Evolutionary conservation across 1,140 invertebrate genomes (phyloP), one percentile per base, ranked within the genome.

Genomic region (Bombus consobrinus): DNA sequence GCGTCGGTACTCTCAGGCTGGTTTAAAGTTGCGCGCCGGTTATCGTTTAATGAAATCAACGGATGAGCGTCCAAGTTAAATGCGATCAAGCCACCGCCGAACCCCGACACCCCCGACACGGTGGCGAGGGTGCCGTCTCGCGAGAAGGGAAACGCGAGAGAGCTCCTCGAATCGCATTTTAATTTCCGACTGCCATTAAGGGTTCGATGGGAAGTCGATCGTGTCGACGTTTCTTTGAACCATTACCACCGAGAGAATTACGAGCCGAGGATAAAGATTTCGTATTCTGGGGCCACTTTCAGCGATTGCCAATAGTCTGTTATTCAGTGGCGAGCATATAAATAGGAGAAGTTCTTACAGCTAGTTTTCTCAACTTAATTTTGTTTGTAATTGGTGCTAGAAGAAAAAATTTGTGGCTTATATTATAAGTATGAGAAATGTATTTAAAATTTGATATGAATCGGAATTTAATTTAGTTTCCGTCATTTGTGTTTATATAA

Each of bases 41-140:
- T 93, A 93, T 93, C 92, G 90, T 72, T 90, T 94, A 94, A 94
- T 93, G 93, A 94, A 94, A 94, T 94, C 93, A 91, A 92, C 90
- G 88, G 87, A 91, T 89, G 85, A 87, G 87, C 89, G 87, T 73
- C 74, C 84, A 88, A 91, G 87, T 91, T 89, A 89, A 90, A 91
- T 83, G 87, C 86, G 90, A 91, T 90, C 88, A 91, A 83, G 82
- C 76, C 79, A 87, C 83, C 73, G n/a, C 57, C 37, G 13, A 15
- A 22, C 28, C 15, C 76, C 18, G 22, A 3, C 64, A 47, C 28
- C 39, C 25, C 2, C 43, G 37, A 9, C 37, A 18, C 15, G 10
- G 2, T 25, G 22, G 39, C 62, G 34, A 74, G 79, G 82, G 68
- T 77, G 85, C 69, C 69, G 59, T 8, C 13, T 32, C 81, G 28